A percentile compares a stretch with the other conserved stretches of the same genome.
These are phyloP conservation scores for Oceanites oceanicus DNA, from an alignment of 2,113 vertebrate species.

Conservation along the genomic window DNA sequence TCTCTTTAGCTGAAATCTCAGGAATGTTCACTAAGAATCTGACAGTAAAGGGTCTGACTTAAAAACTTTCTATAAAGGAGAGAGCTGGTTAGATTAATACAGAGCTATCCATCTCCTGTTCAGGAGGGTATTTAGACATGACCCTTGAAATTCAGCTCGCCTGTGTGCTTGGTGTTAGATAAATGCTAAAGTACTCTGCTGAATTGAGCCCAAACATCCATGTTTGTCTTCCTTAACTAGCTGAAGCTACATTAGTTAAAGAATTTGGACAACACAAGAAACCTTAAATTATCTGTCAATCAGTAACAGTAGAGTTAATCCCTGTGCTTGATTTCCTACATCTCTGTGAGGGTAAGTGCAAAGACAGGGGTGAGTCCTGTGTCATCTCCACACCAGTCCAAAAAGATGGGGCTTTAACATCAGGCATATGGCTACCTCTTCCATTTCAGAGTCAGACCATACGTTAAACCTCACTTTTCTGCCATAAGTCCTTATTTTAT, in stretches of 20 bases:
- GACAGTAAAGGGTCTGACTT: background rate
- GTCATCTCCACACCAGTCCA: background rate
- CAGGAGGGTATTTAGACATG: background rate
- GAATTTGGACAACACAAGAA: conserved; percentile 11
- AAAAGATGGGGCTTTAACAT: background rate
- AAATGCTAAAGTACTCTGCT: background rate
- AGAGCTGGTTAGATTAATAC: background rate
- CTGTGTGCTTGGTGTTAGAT: background rate
- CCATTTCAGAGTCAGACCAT: background rate
- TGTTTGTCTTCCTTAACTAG: background rate
- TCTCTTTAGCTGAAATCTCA: background rate
- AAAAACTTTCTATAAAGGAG: background rate
- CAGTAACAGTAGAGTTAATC: background rate
- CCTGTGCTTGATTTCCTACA: background rate
- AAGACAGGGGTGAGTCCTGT: background rate
- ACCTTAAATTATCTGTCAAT: background rate
- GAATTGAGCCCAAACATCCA: background rate
- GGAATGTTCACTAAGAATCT: background rate
- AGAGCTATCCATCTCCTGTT: background rate
- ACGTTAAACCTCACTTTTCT: background rate
- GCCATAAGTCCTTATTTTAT: background rate
- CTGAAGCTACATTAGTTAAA: background rate
- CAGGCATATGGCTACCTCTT: background rate
- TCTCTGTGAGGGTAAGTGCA: background rate
- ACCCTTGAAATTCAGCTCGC: background rate